Evolutionary conservation across 2,888 invertebrate genomes (phyloP), one percentile per base, ranked within the genome.

Genomic region (Antheraea yamamai): DNA sequence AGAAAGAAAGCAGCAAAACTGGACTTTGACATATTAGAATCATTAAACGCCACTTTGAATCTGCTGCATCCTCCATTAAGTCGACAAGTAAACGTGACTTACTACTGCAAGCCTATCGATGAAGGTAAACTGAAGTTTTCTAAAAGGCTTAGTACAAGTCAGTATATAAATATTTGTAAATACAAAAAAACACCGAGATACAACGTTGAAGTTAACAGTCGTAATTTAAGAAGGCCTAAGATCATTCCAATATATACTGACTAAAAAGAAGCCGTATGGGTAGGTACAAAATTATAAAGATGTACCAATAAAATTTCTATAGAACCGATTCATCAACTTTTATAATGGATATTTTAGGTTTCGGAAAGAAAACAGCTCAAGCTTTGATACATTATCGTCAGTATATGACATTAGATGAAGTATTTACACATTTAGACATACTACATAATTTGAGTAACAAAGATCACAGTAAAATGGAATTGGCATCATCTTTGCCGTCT

Each of bases 391-490:
- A 89, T 72, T 87, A 85, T 76, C 85, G 88, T n/a, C 79, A 86
- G n/a, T 84, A 88, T 75, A 91, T 94, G 91, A 91, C 91, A 30
- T 81, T 88, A 75, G 84, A 88, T 18, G 93, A 94, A 87, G 79
- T 93, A 74, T 83, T 88, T 66, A 82, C 81, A 74, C 86, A 92
- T 83, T 85, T 94, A 80, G 89, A 92, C 66, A 80, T 92, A 61
- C 79, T 94, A 55, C 77, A 85, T n/a, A 88, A 84, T 76, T 80
- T 88, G 73, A 91, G 91, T 76, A 84, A 78, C 35, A 78, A 79
- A 16, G 86, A 88, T 18, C 82, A 77, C 51, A 86, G 86, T 16
- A 90, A 87, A 84, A 76, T 74, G 23, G 91, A 91, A 81, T 78
- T 93, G 23, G 82, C 77, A 8, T 61, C 76, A 8, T 77, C 84